Conservation (phyloP, 2,113 vertebrate species). For the Phyllostomus hastatus region DNA sequence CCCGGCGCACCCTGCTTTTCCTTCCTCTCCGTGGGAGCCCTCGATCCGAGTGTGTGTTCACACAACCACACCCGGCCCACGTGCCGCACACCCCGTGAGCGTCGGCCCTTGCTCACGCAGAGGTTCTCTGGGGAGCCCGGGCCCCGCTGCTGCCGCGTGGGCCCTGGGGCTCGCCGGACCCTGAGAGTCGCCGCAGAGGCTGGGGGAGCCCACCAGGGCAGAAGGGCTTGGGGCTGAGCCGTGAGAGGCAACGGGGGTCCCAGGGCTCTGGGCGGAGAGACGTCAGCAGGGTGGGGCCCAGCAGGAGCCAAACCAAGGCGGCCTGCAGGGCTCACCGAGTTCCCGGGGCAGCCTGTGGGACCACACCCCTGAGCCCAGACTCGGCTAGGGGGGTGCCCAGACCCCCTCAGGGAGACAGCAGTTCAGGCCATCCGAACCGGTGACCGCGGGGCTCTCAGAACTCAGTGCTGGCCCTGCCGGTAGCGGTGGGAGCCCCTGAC, state of each 20-base stretch:
- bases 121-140: neutral
- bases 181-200: neutral
- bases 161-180: neutral
- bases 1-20: neutral
- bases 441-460: neutral
- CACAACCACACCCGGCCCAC: neutral
- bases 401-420: no score
- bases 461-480: neutral
- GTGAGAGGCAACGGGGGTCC: neutral
- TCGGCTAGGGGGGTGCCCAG: fast-evolving
- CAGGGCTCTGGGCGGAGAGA: neutral
- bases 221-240: neutral
- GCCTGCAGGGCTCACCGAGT: neutral
- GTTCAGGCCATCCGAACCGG: neutral
- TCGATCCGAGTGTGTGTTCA: no score
- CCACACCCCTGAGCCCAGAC: neutral
- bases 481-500: neutral
- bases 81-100: fast-evolving
- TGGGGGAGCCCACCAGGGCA: neutral
- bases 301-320: neutral
- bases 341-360: neutral
- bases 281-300: no score
- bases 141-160: no score
- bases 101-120: neutral
- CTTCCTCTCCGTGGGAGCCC: neutral